Evolutionary conservation across 2,797 vertebrate genomes (phyloP), one percentile per base, ranked within the genome.

Genomic region (Cossypha niveicapilla): DNA sequence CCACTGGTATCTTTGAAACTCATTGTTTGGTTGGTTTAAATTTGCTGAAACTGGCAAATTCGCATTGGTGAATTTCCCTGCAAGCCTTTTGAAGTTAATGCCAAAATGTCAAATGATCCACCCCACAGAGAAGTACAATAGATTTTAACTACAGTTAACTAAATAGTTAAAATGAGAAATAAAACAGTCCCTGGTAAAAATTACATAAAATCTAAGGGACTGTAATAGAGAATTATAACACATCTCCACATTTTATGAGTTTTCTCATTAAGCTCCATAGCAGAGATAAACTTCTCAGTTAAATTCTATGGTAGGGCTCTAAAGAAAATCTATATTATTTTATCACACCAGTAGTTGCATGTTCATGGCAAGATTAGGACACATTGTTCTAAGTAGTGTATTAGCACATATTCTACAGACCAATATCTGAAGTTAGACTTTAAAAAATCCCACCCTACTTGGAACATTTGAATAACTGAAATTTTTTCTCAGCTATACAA

Each of bases 271-370:
- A 87, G 53, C 25, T 80, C 61, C 85, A 82, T 23, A 77, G 53
- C 54, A 83, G 86, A 93, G 45, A 94, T 90, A 88, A 94, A 92
- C 65, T 85, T 87, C 60, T 87, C 15, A 3, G 58, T 93, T 93
- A 96, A 87, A 91, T 68, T 95, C 86, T 89, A 68, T 51, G 53
- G 65, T 88, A 89, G 39, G 42, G 51, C 78, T 66, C 78, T 65
- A 94, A 89, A 82, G 84, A 92, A 85, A 94, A 89, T 74, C 88
- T 68, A 47, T 94, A 65, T 86, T 87, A 45, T 87, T 94, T 90
- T 93, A 89, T 89, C 42, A 87, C 50, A n/a, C 23, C 32, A 32
- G 34, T 34, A 41, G 32, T 23, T 90, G 21, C 32, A 61, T 30
- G 32, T 51, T 86, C 84, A 44, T 48, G 9, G 27, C 16, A 68